Evolutionary conservation across 2,113 vertebrate species (phyloP).

Genomic region (Grus americana): DNA sequence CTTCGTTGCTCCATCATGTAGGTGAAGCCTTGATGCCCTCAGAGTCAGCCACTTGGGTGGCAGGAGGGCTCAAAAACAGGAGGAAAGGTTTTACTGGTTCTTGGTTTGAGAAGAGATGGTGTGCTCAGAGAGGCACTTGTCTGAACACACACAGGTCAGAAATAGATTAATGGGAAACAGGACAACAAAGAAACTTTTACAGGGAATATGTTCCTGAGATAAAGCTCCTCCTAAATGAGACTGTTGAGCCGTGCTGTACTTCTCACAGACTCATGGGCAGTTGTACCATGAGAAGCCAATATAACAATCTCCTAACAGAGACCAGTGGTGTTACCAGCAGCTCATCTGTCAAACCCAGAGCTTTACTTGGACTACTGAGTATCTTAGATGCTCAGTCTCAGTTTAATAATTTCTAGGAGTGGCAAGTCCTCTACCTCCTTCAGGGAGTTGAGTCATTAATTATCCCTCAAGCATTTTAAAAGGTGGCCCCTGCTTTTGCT

Average conservation of each 20-base stretch:
- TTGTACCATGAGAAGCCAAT: neutral
- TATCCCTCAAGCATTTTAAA: neutral
- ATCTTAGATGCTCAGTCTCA: neutral
- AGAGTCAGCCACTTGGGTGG: fast-evolving
- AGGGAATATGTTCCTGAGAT: neutral
- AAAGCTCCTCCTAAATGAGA: neutral
- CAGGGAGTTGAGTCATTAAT: neutral
- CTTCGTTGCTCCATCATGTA: neutral
- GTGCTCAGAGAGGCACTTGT: neutral
- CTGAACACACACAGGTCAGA: neutral
- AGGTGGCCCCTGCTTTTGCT: neutral
- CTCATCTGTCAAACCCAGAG: neutral
- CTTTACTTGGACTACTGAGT: neutral
- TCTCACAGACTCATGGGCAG: neutral
- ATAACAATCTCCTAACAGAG: neutral
- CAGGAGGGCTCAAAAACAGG: neutral
- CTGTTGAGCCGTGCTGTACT: neutral
- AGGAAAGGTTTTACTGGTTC: neutral
- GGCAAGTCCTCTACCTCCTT: neutral
- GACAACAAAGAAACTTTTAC: neutral
- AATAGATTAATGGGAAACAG: neutral
- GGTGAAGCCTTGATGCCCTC: neutral
- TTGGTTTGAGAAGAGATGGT: neutral
- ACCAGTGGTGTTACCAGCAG: neutral
- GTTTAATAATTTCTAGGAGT: neutral